Evolutionary conservation across 2,888 invertebrate genomes (phyloP), one percentile per base, ranked within the genome.

Genomic region (Chromoteleia sp.): DNA sequence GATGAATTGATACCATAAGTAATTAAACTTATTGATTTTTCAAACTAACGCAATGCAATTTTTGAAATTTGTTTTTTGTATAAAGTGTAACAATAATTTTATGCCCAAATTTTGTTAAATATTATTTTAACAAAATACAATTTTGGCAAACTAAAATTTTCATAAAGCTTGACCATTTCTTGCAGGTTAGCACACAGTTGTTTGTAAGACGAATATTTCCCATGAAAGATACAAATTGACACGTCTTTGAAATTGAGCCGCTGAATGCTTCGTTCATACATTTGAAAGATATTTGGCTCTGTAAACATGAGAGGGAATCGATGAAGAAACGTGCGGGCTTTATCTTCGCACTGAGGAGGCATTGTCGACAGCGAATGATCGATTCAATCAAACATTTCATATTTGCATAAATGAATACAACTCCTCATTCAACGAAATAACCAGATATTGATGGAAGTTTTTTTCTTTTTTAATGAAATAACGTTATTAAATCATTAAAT

Each of bases 361-460:
- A 52, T 52, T 67, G 52, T 67, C 39, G 39, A 48, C 21, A 21
- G 48, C 21, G 19, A 48, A 48, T 45, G 33, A 67, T 67, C 65
- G 52, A 67, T 67, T 52, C 52, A 67, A 52, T 12, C 6, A 48
- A 63, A 67, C 65, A 6, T 41, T 52, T 41, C 52, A 52, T 29
- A 41, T 41, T 52, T 29, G 14, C 65, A 14, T 21, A 41, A 63
- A 48, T 33, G 48, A 63, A 63, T 48, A 36, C 12, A 50, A 50
- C 12, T 56, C 56, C 8, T 21, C 33, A 17, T 30, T 56, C 39
- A 39, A 30, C 6, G 8, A 52, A 29, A 14, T 14, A 19, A 52
- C 7, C 30, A 14, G 52, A 29, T 52, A 7, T 7, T 17, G 17
- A 43, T 43, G 0, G 0, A 1, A 7, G 7, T n/a, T 39, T 12